Evolutionary conservation across 2,113 vertebrate genomes (phyloP), one percentile per base, ranked within the genome.

Genomic region (Leptodactylus fuscus): DNA sequence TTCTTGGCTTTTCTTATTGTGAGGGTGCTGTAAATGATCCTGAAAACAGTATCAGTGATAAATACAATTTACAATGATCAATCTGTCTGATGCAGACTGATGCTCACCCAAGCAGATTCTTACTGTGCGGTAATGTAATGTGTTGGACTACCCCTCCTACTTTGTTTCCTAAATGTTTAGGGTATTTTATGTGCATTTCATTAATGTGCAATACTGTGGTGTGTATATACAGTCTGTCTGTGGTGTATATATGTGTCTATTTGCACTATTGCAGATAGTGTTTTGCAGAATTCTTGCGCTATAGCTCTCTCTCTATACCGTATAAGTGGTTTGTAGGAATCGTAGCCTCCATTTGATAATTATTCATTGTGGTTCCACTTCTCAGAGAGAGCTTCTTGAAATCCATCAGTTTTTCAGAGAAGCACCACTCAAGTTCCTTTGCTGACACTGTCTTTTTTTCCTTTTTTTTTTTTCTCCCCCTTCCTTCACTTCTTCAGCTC

Each of bases 341-440:
- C 65, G 0, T 22, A 69, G 65, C 34, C 16, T 69, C 65, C 93
- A 93, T 95, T 94, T 94, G 93, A 94, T 94, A 94, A 94, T 94
- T 93, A 95, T 92, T 93, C 93, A 93, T 95, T 94, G 94, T 92
- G 92, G 92, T 91, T 91, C 91, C 91, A 92, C 94, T 94, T 94
- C 93, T 93, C 92, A 87, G 92, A 91, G 92, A 94, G 94, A 93
- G 92, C 92, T 94, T 92, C 93, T 94, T 92, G 90, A 95, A 93
- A 89, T 93, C 92, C 93, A 93, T 95, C 93, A 92, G 93, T 92
- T 94, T 94, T 92, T 90, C 91, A 90, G 91, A 94, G 92, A 94
- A 94, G 93, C 92, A 94, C 93, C 94, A 93, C 93, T 94, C 94
- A 93, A 90, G 92, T 94, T 92, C 92, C 93, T 93, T 90, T 92